Conservation (phyloP, 2,797 vertebrate species). For the Amniataba percoides region DNA sequence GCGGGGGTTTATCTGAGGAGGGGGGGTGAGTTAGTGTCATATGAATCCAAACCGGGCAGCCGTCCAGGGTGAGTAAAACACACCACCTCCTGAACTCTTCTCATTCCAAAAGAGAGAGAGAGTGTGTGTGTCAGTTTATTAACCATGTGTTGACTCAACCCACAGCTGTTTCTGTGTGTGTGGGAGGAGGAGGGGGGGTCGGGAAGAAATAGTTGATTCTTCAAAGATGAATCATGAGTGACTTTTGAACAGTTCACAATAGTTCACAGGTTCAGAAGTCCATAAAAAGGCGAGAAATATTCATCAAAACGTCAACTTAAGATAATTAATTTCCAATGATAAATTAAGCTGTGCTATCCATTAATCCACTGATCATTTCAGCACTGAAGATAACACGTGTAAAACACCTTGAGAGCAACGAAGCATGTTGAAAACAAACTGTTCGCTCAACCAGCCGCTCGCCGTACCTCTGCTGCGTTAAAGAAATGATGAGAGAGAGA, state of each 20-base stretch:
- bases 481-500: background rate
- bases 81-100: constrained; percentile 59
- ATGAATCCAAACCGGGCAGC: constrained; percentile 79
- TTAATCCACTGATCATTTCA: background rate
- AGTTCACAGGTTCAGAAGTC: background rate
- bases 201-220: constrained; percentile 25
- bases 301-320: background rate
- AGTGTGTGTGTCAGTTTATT: constrained; percentile 60
- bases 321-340: background rate
- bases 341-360: background rate
- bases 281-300: background rate
- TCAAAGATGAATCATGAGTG: constrained; percentile 22
- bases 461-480: background rate
- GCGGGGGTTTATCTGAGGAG: constrained; percentile 29
- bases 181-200: constrained; percentile 12
- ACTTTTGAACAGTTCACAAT: background rate
- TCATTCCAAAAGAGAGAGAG: constrained; percentile 53
- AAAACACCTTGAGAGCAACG: background rate
- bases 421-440: background rate
- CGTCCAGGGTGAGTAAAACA: constrained; percentile 76
- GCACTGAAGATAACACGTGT: background rate
- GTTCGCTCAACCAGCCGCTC: background rate
- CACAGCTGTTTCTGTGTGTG: constrained; percentile 47
- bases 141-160: constrained; percentile 80
- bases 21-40: constrained; percentile 74